phyloP scores from a whole-genome alignment of 2,797 vertebrate species.

The Malacoctenus gilli region DNA sequence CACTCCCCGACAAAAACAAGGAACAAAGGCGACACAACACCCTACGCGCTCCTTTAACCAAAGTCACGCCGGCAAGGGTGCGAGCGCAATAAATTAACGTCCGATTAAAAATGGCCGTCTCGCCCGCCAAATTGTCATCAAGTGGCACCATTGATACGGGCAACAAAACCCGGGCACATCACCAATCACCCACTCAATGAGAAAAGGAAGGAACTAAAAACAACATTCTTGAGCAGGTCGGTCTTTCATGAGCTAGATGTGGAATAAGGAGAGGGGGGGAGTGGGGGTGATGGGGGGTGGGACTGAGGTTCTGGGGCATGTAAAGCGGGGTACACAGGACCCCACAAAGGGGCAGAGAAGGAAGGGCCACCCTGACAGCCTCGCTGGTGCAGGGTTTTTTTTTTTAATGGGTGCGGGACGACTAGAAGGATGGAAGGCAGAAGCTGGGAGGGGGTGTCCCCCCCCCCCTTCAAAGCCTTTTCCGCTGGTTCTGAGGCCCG shows the following conservation, averaged over 20 bases:
- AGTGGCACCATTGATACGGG: constrained; percentile 79
- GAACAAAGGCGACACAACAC: constrained; percentile 78
- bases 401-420: constrained; percentile 59
- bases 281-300: constrained; percentile 35
- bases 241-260: constrained; percentile 69
- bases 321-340: constrained; percentile 74
- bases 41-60: constrained; percentile 70
- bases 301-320: constrained; percentile 70
- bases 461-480: constrained; percentile 75
- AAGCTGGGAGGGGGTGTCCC: constrained; percentile 62
- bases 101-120: constrained; percentile 80
- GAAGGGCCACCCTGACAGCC: constrained; percentile 88
- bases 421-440: constrained; percentile 73
- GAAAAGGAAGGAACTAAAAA: constrained; percentile 77
- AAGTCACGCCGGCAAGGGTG: constrained; percentile 69
- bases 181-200: constrained; percentile 76
- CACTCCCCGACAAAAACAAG: constrained; percentile 76
- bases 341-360: constrained; percentile 75
- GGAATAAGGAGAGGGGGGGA: constrained; percentile 18
- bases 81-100: constrained; percentile 79
- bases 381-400: constrained; percentile 83
- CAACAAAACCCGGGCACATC: constrained; percentile 77
- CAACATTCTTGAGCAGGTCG: constrained; percentile 79
- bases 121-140: constrained; percentile 80
- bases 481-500: constrained; percentile 75